Evolutionary conservation across 2,797 vertebrate genomes (phyloP).

Genomic region (Trematomus bernacchii): DNA sequence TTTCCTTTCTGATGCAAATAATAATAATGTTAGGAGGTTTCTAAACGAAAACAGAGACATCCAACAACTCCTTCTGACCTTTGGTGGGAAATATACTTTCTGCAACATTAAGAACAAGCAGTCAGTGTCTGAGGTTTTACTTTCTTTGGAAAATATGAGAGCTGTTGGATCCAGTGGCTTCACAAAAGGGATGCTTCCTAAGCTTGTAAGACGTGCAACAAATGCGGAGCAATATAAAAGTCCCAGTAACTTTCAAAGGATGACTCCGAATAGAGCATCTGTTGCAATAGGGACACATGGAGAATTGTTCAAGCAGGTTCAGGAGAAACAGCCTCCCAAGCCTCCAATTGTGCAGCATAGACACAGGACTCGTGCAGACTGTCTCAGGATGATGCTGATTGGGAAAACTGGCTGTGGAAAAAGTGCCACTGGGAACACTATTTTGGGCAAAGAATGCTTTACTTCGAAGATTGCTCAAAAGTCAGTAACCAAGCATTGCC

Average conservation of each 20-base stretch:
- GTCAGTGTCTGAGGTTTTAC: slow-evolving; percentile 39
- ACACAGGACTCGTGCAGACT: not conserved
- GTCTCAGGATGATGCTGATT: slow-evolving; percentile 52
- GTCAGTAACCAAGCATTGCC: slow-evolving; percentile 42
- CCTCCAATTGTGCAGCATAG: no score
- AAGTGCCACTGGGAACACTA: slow-evolving; percentile 60
- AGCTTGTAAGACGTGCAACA: not conserved
- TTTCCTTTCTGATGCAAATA: slow-evolving; percentile 10
- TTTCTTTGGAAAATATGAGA: slow-evolving; percentile 18
- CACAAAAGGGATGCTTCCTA: slow-evolving; percentile 20
- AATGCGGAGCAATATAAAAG: rapidly evolving
- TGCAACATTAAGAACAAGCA: slow-evolving; percentile 18
- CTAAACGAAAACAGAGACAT: slow-evolving; percentile 8
- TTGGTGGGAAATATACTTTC: not conserved
- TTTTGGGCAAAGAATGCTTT: slow-evolving; percentile 31
- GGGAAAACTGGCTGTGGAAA: slow-evolving; percentile 63
- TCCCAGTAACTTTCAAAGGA: not conserved
- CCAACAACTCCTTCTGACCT: slow-evolving; percentile 13
- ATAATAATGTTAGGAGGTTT: not conserved
- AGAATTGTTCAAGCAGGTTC: rapidly evolving
- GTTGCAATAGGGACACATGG: not conserved
- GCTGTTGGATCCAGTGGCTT: not conserved
- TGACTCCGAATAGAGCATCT: rapidly evolving
- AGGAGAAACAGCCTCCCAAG: rapidly evolving
- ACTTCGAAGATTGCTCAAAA: rapidly evolving